Evolutionary conservation across 2,113 vertebrate genomes (phyloP).

Genomic region (Solea solea): DNA sequence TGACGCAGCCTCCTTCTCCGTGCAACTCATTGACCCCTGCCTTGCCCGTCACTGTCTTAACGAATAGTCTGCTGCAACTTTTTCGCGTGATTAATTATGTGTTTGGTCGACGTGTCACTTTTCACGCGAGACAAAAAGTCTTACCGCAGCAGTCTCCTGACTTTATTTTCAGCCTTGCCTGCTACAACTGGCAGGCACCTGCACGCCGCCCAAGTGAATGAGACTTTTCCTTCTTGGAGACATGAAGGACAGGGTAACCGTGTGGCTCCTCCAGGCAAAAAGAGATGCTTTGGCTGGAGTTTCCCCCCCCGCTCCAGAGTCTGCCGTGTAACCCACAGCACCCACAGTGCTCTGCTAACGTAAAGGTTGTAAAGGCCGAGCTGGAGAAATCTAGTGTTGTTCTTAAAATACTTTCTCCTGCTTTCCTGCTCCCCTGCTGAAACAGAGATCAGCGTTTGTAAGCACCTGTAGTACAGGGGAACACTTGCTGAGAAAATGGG

Average conservation of each 20-base stretch:
- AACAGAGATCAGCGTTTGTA: slow-evolving; percentile 53
- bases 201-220: slow-evolving; percentile 11
- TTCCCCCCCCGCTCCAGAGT: slow-evolving; percentile 25
- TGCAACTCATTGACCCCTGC: slow-evolving; percentile 30
- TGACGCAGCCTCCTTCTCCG: slow-evolving; percentile 36
- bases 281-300: slow-evolving; percentile 33
- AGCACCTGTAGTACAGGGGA: slow-evolving; percentile 52
- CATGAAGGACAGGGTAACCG: slow-evolving; percentile 25
- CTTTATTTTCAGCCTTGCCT: slow-evolving; percentile 33
- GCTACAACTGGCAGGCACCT: slow-evolving; percentile 42
- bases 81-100: slow-evolving; percentile 70
- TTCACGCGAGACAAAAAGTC: slow-evolving; percentile 41
- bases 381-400: slow-evolving; percentile 35
- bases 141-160: slow-evolving; percentile 48
- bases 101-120: slow-evolving; percentile 66
- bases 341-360: slow-evolving; percentile 36
- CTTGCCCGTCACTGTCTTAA: slow-evolving; percentile 50
- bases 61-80: slow-evolving; percentile 65
- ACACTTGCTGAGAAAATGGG: slow-evolving; percentile 42
- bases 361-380: slow-evolving; percentile 43
- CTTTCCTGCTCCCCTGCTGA: slow-evolving; percentile 46
- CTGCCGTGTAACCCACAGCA: slow-evolving; percentile 40
- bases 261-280: slow-evolving; percentile 27
- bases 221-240: slow-evolving; percentile 21
- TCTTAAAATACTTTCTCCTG: slow-evolving; percentile 62